These are phyloP conservation scores for Prenolepis imparis DNA, from an alignment of 2,888 invertebrate genomes.

Conservation along the genomic window DNA sequence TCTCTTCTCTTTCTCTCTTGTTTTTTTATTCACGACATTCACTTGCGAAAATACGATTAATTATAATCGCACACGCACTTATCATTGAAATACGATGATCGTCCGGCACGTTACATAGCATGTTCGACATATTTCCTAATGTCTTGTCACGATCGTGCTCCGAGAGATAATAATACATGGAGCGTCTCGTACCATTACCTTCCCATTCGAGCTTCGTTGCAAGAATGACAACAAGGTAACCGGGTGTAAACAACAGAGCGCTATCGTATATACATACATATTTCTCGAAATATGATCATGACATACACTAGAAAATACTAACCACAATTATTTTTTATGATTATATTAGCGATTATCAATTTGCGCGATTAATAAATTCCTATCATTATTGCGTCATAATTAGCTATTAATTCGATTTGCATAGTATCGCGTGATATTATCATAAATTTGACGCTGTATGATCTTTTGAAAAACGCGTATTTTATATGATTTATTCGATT, in stretches of 20 bases:
- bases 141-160: slow-evolving; percentile 4
- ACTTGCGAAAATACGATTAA: background rate
- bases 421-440: background rate
- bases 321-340: background rate
- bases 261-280: background rate
- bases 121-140: background rate
- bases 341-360: background rate
- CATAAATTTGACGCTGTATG: background rate
- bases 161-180: background rate
- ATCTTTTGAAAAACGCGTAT: background rate
- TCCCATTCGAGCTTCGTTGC: background rate
- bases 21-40: background rate
- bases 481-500: background rate
- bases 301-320: background rate
- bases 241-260: background rate
- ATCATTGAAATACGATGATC: background rate
- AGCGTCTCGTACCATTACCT: background rate
- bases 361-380: background rate
- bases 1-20: background rate
- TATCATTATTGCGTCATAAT: background rate
- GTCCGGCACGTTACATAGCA: background rate
- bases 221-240: background rate
- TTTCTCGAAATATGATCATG: background rate
- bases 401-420: background rate
- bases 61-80: background rate